Percentiles rank a stretch among this genome's conserved stretches.
These are phyloP conservation scores for Chloebia gouldiae DNA, from an alignment of 2,113 vertebrate genomes.

Conservation along the genomic window DNA sequence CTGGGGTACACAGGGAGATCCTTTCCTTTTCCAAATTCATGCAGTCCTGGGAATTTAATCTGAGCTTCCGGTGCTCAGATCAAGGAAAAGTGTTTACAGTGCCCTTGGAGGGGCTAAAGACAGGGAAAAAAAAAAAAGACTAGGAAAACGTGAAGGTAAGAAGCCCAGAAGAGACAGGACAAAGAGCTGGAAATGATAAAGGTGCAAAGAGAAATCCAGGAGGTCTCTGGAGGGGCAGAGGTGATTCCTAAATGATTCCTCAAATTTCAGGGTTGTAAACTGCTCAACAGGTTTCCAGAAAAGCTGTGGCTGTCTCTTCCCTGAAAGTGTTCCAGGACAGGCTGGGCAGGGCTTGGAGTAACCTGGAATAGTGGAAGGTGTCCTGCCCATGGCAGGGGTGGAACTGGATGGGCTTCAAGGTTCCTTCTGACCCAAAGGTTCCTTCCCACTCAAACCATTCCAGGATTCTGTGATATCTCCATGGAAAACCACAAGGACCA, in stretches of 20 bases:
- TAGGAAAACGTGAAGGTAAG: neutral
- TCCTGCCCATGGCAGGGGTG: neutral
- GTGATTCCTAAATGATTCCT: neutral
- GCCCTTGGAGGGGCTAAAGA: neutral
- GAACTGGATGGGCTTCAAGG: neutral
- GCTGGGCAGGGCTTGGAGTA: neutral
- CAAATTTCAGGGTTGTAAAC: neutral
- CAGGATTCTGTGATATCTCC: neutral
- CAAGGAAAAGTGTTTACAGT: neutral
- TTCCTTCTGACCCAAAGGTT: neutral
- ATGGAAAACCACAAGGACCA: neutral
- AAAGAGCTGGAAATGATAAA: neutral
- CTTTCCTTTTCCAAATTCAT: accelerated
- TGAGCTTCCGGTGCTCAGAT: neutral
- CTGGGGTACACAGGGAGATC: neutral
- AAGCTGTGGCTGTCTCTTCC: neutral
- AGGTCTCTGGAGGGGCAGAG: neutral
- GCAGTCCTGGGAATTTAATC: neutral
- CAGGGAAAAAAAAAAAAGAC: neutral
- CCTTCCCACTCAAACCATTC: neutral
- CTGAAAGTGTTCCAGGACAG: neutral
- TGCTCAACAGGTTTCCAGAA: neutral
- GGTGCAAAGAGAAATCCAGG: neutral
- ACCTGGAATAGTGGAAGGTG: neutral
- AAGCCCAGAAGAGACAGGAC: neutral